Base-by-base conservation (phyloP, 2,113 vertebrate species). In the Pseudopipra pipra region DNA sequence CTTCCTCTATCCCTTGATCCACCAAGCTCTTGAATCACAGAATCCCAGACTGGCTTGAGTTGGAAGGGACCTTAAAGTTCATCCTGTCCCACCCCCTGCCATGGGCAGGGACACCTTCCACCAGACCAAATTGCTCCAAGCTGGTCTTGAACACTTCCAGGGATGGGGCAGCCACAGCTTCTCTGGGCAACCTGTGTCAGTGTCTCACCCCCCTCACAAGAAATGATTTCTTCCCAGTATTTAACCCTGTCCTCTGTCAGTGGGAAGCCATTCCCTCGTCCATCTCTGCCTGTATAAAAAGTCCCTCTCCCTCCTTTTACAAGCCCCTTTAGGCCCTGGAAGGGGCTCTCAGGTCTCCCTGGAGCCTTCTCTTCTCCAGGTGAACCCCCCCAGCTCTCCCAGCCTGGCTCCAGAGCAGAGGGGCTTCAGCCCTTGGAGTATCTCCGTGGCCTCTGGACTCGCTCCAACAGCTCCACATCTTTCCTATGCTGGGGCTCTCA, bases 201-300 rank as follows among this genome's bases (percentile, higher is more conserved):
- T 16, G 66, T 43, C 41, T 65, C 0, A 1, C 13, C 24, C 17
- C 8, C 41, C n/a, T 73, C 25, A 0, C 25, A 65, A 25, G 12
- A 12, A 65, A 43, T 1, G 25, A 72, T 49, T 80, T 7, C 51
- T 51, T 44, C 21, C 35, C 35, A 43, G 14, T 43, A 3, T 73
- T 31, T 35, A 56, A 19, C 35, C 43, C 21, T 12, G 11, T 22
- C 22, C 27, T 66, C 21, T 66, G 35, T 21, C 51, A 73, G 37
- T 37, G 37, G 2, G 31, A 33, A 66, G 12, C 35, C 31, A 20
- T 66, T 51, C 3, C 18, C 27, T 9, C 2, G 11, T 43, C 35
- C 35, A 43, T 65, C 14, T 18, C 30, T 79, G 41, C 20, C 49
- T 47, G 28, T 63, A 5, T 41, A 12, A 41, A n/a, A 63, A 30